Evolutionary conservation across 2,888 invertebrate species (phyloP).

Genomic region (Pachydiplax longipennis): DNA sequence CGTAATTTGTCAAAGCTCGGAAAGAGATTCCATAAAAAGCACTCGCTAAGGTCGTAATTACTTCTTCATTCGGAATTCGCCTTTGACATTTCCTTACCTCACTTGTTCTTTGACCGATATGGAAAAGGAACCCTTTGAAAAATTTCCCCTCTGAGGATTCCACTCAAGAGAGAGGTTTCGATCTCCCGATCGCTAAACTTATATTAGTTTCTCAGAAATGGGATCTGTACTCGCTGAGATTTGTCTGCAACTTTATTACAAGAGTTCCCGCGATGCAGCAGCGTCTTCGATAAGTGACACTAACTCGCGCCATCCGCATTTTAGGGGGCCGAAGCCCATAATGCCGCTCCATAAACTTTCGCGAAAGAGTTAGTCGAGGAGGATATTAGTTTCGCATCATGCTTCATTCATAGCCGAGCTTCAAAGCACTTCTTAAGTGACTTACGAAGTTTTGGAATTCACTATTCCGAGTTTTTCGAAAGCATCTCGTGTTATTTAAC

Average conservation of each 20-base stretch:
- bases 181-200: neutral
- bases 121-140: too few relatives aligned
- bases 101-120: too few relatives aligned
- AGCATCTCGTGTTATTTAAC: neutral
- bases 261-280: neutral
- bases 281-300: neutral
- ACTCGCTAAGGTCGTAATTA: too few relatives aligned
- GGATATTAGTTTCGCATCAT: neutral
- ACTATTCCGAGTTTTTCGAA: neutral
- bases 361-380: neutral
- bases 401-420: neutral
- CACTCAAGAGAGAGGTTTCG: neutral
- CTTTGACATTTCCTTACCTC: too few relatives aligned
- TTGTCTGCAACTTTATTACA: neutral
- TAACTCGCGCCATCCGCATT: neutral
- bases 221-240: neutral
- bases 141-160: too few relatives aligned
- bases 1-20: too few relatives aligned
- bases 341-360: neutral
- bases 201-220: neutral
- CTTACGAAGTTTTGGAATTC: neutral
- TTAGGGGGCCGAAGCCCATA: neutral
- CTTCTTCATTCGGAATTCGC: too few relatives aligned
- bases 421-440: neutral
- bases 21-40: too few relatives aligned